Evolutionary conservation across 1,140 invertebrate species (phyloP), one percentile per base, ranked within the genome.

Genomic region (Rhysida immarginata): DNA sequence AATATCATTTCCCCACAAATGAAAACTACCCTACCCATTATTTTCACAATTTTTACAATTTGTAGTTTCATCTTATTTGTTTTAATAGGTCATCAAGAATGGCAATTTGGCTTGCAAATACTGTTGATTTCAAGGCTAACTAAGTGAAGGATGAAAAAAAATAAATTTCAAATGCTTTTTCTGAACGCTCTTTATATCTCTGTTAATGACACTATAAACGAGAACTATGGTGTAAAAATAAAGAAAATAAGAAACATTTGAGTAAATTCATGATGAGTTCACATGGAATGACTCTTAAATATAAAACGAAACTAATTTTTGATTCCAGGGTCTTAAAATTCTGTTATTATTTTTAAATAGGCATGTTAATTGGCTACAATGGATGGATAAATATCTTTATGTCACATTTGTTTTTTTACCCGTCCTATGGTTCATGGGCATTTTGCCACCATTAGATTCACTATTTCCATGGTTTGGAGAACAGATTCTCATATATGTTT

Each of bases 371-470:
- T 46, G 3, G 3, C 44, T 8, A 18, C 18, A 21, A 18, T 50
- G 16, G 18, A 3, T 63, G 8, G 56, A 72, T 61, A 66, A 67
- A 35, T 59, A 62, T 27, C 58, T 68, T 5, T 70, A 74, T 57
- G 60, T 72, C 42, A 53, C 72, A 21, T 71, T 73, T 63, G 62
- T 64, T 16, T 62, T 64, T 49, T 58, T 74, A 44, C 69, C 71
- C 21, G 29, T 75, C 3, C 57, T 73, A 3, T 75, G 74, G 73
- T 63, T 69, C 20, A 50, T 68, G 8, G 73, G 73, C 0, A 56
- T 74, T 16, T 58, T 75, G 13, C 70, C 73, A 27, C 71, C 73
- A 25, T 54, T 73, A 29, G 73, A 74, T 63, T 65, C 70, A 3
- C 64, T 72, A n/a, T 42, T 75, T 18, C 59, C 73, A 1, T 74